These are phyloP conservation scores for Tetranychus truncatus DNA, from an alignment of 2,888 invertebrate genomes.

Conservation along the genomic window DNA sequence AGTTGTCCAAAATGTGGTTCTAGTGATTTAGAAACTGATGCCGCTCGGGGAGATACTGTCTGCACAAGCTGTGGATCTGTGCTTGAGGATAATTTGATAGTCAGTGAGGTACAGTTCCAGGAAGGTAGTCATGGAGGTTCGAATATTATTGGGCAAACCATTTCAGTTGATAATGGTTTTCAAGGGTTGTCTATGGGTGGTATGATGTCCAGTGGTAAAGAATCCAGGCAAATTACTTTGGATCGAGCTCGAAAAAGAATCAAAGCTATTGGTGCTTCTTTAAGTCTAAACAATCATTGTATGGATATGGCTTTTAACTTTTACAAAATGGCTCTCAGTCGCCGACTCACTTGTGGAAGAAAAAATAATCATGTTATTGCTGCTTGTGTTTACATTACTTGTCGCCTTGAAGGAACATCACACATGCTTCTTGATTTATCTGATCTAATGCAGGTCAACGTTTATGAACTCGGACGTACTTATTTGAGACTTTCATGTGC, in stretches of 20 bases:
- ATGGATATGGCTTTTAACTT: constrained; percentile 83
- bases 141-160: constrained; percentile 75
- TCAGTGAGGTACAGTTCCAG: constrained; percentile 86
- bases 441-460: constrained; percentile 46
- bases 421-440: constrained; percentile 44
- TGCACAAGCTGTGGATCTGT: constrained; percentile 92
- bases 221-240: constrained; percentile 28
- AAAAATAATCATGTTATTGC: constrained; percentile 77
- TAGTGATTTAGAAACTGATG: constrained; percentile 78
- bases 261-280: constrained; percentile 61
- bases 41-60: constrained; percentile 79
- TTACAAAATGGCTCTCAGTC: constrained; percentile 69
- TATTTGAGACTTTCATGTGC: constrained; percentile 72
- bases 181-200: constrained; percentile 15
- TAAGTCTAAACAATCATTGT: constrained; percentile 69
- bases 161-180: constrained; percentile 43
- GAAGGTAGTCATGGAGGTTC: constrained; percentile 73
- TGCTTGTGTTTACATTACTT: constrained; percentile 92
- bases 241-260: constrained; percentile 48
- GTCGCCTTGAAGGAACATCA: constrained; percentile 78
- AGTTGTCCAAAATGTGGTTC: constrained; percentile 37
- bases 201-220: constrained; percentile 26
- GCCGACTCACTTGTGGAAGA: constrained; percentile 72
- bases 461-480: constrained; percentile 80
- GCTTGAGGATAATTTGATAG: constrained; percentile 84